A percentile compares a stretch with the other conserved stretches of the same genome.
Evolutionary conservation across 2,797 vertebrate species (phyloP).

Genomic region (Tangara arthus): DNA sequence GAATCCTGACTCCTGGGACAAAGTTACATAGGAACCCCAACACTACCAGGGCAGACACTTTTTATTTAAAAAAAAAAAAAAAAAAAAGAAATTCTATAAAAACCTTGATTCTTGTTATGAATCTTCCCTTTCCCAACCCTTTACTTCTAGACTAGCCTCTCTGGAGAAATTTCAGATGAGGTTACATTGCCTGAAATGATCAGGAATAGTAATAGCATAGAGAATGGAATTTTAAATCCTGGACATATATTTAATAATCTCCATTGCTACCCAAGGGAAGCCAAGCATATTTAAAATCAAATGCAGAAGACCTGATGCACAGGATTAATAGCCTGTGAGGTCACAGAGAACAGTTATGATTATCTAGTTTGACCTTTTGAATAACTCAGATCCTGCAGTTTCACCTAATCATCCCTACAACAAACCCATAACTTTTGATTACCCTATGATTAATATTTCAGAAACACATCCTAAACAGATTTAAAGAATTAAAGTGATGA

Average conservation of each 20-base stretch:
- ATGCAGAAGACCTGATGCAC: not conserved
- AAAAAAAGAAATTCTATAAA: not conserved
- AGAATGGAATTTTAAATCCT: constrained; percentile 27
- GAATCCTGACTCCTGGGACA: not conserved
- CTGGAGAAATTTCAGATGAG: not conserved
- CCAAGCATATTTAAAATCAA: constrained; percentile 22
- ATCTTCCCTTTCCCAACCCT: not conserved
- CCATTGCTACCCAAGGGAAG: not conserved
- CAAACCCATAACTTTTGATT: constrained; percentile 14
- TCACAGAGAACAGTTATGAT: not conserved
- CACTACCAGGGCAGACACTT: not conserved
- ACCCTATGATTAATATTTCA: not conserved
- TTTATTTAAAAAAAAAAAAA: not conserved
- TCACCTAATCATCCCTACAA: not conserved
- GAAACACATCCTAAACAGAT: not conserved
- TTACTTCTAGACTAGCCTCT: not conserved
- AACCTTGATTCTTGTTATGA: not conserved
- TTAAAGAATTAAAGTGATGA: constrained; percentile 14
- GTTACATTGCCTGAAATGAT: not conserved
- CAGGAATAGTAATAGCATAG: not conserved
- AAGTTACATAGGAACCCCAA: not conserved
- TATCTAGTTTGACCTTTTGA: constrained; percentile 35
- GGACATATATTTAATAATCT: constrained; percentile 1
- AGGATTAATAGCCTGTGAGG: constrained; percentile 30
- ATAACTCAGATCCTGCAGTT: constrained; percentile 14